A percentile compares a stretch with the other conserved stretches of the same genome.
phyloP scores from a whole-genome alignment of 1,140 invertebrate species.

The Stegodyphus mimosarum region DNA sequence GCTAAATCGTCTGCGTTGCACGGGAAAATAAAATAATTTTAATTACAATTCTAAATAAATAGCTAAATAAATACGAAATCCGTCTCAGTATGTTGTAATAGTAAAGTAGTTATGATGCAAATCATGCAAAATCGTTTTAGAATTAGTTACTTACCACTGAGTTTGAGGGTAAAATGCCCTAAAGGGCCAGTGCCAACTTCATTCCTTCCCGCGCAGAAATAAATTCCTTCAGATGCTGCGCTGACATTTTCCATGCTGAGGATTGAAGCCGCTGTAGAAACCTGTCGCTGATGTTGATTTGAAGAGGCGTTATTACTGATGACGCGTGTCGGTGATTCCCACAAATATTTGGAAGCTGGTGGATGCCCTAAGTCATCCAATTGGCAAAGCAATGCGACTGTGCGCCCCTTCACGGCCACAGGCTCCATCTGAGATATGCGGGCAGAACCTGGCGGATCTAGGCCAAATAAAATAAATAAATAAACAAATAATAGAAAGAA shows the following conservation, averaged over 20 bases:
- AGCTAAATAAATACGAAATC: no score
- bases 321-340: conserved; percentile 52
- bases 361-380: conserved; percentile 84
- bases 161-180: conserved; percentile 76
- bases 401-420: conserved; percentile 75
- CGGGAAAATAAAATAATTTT: no score
- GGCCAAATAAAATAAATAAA: not conserved
- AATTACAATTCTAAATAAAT: no score
- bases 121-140: no score
- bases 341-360: conserved; percentile 70
- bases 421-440: conserved; percentile 46
- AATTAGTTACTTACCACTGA: conserved; percentile 23
- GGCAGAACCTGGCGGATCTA: conserved; percentile 77
- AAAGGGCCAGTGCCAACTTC: conserved; percentile 81
- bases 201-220: conserved; percentile 85
- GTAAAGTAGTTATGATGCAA: no score
- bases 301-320: not conserved
- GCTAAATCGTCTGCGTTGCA: no score
- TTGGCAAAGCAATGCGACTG: conserved; percentile 81
- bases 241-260: conserved; percentile 25
- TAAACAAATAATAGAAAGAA: no score
- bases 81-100: no score
- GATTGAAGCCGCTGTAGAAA: conserved; percentile 1
- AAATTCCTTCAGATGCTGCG: conserved; percentile 84
- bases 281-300: not conserved